These are phyloP conservation scores for Hesperophylax magnus DNA, from an alignment of 1,140 invertebrate genomes.

Conservation along the genomic window DNA sequence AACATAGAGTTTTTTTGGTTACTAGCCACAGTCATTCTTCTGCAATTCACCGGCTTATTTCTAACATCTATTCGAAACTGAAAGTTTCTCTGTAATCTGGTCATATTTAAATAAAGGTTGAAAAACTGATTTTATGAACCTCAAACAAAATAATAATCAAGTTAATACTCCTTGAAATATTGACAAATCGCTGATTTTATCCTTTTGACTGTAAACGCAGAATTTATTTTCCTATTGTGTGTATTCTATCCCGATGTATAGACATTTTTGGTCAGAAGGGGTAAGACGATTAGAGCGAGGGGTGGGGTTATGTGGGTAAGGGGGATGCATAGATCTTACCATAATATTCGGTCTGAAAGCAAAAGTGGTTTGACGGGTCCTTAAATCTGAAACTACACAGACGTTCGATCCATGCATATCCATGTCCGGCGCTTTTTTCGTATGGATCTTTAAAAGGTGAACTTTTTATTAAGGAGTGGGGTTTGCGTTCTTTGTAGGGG, in stretches of 20 bases:
- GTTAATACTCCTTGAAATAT: too few relatives aligned
- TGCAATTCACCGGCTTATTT: too few relatives aligned
- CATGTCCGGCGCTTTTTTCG: neutral
- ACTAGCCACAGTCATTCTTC: too few relatives aligned
- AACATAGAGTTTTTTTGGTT: too few relatives aligned
- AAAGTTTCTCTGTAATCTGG: constrained; percentile 12
- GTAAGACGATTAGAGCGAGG: neutral
- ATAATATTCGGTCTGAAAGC: constrained; percentile 54
- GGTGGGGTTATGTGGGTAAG: neutral
- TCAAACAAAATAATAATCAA: too few relatives aligned
- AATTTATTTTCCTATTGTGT: neutral
- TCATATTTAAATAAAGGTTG: neutral
- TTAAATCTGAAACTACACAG: neutral
- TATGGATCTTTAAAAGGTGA: neutral
- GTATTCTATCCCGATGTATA: neutral
- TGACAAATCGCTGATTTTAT: too few relatives aligned
- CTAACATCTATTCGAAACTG: constrained; percentile 2
- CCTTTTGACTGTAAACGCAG: too few relatives aligned
- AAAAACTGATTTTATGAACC: too few relatives aligned
- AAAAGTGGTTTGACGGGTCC: constrained; percentile 57
- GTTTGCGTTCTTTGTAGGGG: neutral
- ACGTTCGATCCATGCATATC: neutral
- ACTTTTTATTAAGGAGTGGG: neutral
- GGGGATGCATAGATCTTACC: constrained; percentile 34
- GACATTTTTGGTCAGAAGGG: constrained; percentile 20